Evolutionary conservation across 2,888 invertebrate genomes (phyloP), one percentile per base, ranked within the genome.

Genomic region (Villa cingulata): DNA sequence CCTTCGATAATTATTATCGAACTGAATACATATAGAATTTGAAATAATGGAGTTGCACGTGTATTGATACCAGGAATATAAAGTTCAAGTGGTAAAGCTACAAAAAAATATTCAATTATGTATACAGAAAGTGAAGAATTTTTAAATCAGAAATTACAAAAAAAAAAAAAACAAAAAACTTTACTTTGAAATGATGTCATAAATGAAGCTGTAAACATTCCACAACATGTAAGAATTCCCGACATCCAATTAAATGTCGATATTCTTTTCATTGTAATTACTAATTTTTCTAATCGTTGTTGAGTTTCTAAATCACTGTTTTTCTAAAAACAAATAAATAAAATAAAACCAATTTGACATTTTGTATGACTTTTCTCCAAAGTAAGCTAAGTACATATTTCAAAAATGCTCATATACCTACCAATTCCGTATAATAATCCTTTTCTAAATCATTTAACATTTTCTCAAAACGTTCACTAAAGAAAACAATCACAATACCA

Each of bases 371-470:
- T n/a, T n/a, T n/a, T n/a, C n/a, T n/a, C n/a, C n/a, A n/a, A n/a
- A n/a, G n/a, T n/a, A n/a, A n/a, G n/a, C n/a, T n/a, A 32, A 1
- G 12, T 32, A 32, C 9, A 12, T 1, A 12, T 32, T 12, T 32
- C 12, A n/a, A 32, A 5, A 32, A 12, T 12, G 3, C 12, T n/a
- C n/a, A n/a, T n/a, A n/a, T n/a, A n/a, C 9, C 12, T 32, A 32
- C 29, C 12, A 12, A 12, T 32, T 32, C 29, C 12, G 9, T 12
- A 2, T 32, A 32, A 32, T 32, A 32, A 32, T 32, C 12, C 38
- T 17, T 4, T 29, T 49, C 48, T 18, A 49, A 41, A 32, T 45
- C 43, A 37, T 20, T 19, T 46, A 52, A 43, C 29, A 52, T 48
- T 12, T 18, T 32, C 27, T 48, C 46, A 23, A 45, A 48, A 37